Conservation (phyloP, 64 coral and sea anemone genomes). For the Catalaphyllia jardinei region DNA sequence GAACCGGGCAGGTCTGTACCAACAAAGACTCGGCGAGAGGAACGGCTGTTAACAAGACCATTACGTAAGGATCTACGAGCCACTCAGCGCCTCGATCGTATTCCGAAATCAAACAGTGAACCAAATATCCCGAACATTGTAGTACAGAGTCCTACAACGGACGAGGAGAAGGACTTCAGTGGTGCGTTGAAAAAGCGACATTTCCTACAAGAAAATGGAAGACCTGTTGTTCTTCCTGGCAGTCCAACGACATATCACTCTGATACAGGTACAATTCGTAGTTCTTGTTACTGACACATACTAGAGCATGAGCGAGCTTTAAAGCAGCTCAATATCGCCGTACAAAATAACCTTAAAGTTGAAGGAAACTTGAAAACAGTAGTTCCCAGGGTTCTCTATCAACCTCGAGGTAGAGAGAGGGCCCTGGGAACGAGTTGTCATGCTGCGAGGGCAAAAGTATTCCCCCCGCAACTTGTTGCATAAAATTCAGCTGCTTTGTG, state of each 20-base stretch:
- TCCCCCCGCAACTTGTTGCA: too few species aligned
- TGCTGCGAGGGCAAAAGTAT: too few species aligned
- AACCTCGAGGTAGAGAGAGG: too few species aligned
- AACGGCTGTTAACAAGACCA: not conserved
- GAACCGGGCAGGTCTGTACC: not conserved
- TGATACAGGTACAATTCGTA: slow-evolving; percentile 3
- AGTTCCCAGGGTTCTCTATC: too few species aligned
- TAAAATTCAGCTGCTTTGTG: too few species aligned
- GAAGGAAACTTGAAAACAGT: too few species aligned
- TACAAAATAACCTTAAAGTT: too few species aligned
- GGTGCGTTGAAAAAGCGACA: slow-evolving; percentile 1
- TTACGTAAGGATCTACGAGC: not conserved
- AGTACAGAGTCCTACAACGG: slow-evolving; percentile 87
- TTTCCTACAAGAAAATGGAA: not conserved
- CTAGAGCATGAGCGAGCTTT: too few species aligned
- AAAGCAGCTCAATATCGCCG: too few species aligned
- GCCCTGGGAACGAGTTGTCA: too few species aligned
- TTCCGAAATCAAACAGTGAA: slow-evolving; percentile 33
- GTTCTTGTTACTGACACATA: too few species aligned
- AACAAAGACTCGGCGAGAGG: not conserved
- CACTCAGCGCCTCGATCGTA: not conserved
- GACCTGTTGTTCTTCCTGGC: not conserved
- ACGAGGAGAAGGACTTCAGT: slow-evolving; percentile 56
- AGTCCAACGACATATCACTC: slow-evolving; percentile 9
- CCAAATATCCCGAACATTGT: slow-evolving; percentile 67